Evolutionary conservation across 2,113 vertebrate species (phyloP).

Genomic region (Sprattus sprattus): DNA sequence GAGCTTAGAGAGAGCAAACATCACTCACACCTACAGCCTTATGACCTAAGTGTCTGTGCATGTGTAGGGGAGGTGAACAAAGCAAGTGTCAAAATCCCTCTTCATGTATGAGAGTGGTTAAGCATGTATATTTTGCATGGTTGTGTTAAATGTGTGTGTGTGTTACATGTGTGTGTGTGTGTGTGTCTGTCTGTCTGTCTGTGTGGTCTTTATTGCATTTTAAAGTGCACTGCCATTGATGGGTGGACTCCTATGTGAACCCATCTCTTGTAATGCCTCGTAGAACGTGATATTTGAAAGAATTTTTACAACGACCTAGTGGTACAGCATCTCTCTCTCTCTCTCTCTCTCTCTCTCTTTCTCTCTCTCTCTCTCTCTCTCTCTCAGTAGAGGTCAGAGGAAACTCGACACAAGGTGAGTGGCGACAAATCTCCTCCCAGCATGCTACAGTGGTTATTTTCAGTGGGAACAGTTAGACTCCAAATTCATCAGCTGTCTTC

Average conservation of each 20-base stretch:
- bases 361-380: not conserved
- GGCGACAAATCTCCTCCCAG: slow-evolving; percentile 21
- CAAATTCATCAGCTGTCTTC: not conserved
- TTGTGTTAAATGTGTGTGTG: not conserved
- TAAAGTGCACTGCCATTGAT: not conserved
- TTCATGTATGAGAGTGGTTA: no score
- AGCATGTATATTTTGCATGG: no score
- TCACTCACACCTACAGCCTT: slow-evolving; percentile 22
- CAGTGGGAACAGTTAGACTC: slow-evolving; percentile 2
- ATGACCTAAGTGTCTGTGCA: not conserved
- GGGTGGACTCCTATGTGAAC: not conserved
- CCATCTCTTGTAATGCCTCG: not conserved
- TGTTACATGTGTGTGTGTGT: not conserved
- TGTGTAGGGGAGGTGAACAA: no score
- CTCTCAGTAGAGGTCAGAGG: slow-evolving; percentile 2
- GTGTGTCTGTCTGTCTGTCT: not conserved
- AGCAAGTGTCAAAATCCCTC: no score
- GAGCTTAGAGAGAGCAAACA: slow-evolving; percentile 41
- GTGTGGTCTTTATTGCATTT: not conserved
- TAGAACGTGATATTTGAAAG: not conserved
- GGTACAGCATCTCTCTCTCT: not conserved
- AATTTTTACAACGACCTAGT: not conserved
- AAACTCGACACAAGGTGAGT: slow-evolving; percentile 26
- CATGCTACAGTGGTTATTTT: slow-evolving; percentile 24
- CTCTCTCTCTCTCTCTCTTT: not conserved